Conservation (phyloP, 1,140 invertebrate genomes). For the Odontomachus brunneus region DNA sequence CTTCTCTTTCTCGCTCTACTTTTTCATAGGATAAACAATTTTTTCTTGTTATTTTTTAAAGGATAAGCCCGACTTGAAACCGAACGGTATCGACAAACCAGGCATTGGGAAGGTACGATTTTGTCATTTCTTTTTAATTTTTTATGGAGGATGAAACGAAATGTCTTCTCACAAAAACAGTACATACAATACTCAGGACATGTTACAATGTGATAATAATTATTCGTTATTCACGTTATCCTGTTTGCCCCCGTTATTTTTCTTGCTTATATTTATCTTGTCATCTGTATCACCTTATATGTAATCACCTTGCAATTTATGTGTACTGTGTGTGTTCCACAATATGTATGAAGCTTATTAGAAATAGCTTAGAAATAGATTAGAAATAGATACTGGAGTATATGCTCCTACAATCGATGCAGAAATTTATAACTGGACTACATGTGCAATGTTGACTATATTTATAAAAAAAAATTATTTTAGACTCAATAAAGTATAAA, state of each 20-base stretch:
- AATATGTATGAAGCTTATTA: neutral
- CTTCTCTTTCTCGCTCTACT: neutral
- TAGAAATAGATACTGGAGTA: neutral
- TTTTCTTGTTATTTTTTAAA: constrained; percentile 82
- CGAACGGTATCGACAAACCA: constrained; percentile 83
- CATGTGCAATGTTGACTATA: neutral
- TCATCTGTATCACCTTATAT: constrained; percentile 5
- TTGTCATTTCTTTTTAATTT: constrained; percentile 55
- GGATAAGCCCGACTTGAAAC: constrained; percentile 80
- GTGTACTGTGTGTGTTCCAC: neutral
- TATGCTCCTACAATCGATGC: neutral
- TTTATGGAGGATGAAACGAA: neutral
- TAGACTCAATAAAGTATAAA: neutral
- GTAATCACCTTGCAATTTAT: neutral
- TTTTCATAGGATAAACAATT: constrained; percentile 47
- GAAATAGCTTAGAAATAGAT: neutral
- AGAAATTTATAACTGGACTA: constrained; percentile 4
- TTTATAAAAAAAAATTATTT: neutral
- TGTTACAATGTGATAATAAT: constrained; percentile 21
- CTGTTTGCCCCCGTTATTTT: neutral
- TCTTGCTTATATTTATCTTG: neutral
- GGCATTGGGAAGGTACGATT: constrained; percentile 79
- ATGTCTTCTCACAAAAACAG: neutral
- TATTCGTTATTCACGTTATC: neutral
- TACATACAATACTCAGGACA: constrained; percentile 33